A percentile compares a stretch with the other conserved stretches of the same genome.
Evolutionary conservation across 2,113 vertebrate genomes (phyloP).

Genomic region (Chaetura pelagica): DNA sequence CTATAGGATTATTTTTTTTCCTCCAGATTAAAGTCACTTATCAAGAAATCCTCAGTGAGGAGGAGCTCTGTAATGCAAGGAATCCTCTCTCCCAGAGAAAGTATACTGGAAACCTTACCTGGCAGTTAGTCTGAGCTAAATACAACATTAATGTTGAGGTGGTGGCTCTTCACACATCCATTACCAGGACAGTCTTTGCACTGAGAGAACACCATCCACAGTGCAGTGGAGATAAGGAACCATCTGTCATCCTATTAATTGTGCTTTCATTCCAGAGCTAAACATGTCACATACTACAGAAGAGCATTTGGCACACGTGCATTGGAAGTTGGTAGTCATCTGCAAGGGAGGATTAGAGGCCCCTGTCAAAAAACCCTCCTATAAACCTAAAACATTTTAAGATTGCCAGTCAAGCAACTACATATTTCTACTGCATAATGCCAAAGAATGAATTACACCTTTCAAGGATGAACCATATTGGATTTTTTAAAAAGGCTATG

Average conservation of each 20-base stretch:
- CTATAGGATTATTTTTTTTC: neutral
- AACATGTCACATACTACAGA: neutral
- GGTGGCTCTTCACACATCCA: neutral
- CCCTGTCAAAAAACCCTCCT: slow-evolving; percentile 4
- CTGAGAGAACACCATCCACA: neutral
- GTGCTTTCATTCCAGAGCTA: slow-evolving; percentile 38
- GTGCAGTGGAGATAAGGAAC: neutral
- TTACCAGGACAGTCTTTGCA: neutral
- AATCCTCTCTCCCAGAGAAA: slow-evolving; percentile 11
- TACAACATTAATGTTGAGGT: neutral
- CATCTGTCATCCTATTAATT: neutral
- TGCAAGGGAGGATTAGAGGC: slow-evolving; percentile 9
- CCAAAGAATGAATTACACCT: slow-evolving; percentile 68
- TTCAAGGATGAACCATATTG: slow-evolving; percentile 51
- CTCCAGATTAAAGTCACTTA: neutral
- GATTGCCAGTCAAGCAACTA: slow-evolving; percentile 11
- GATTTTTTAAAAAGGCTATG: slow-evolving; percentile 67
- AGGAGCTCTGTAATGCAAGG: slow-evolving; percentile 46
- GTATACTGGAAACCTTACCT: neutral
- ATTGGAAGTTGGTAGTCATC: neutral
- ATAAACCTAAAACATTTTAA: neutral
- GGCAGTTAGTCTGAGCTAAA: slow-evolving; percentile 31
- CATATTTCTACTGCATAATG: slow-evolving; percentile 29
- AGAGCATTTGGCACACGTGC: slow-evolving; percentile 5
- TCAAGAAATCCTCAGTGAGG: slow-evolving; percentile 22